Evolutionary conservation across 1,140 invertebrate genomes (phyloP), one percentile per base, ranked within the genome.

Genomic region (Monochamus saltuarius): DNA sequence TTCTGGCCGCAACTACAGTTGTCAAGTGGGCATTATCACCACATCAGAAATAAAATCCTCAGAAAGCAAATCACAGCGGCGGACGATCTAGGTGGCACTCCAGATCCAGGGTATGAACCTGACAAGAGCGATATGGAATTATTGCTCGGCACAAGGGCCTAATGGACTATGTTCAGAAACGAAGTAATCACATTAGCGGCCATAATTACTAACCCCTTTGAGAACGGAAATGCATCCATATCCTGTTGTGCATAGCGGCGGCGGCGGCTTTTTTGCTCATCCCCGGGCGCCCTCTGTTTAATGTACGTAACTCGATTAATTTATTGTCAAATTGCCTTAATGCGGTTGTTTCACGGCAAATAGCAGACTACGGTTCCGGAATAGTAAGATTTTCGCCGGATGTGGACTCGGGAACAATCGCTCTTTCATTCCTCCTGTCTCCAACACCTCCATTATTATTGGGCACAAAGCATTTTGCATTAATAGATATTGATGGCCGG

Each of bases 261-360:
- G 38, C 53, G 52, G 47, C 45, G 55, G 39, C 67, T 63, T 54
- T 54, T 54, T 61, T 39, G 51, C 39, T 39, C 52, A 40, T 43
- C 51, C 46, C 57, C 14, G 38, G 35, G 49, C 57, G 39, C 45
- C 45, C 61, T 60, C 53, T 67, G 62, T 66, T 69, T 66, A 72
- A 70, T 70, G 68, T 61, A 65, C 56, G 59, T 73, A 74, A 74
- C 67, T 70, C 66, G 74, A 75, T 74, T 75, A 74, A 75, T 73
- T 74, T 70, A 74, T 75, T 73, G 70, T 71, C 67, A 69, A 74
- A 75, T 74, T 73, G 72, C 68, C 64, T 70, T 71, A 70, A 73
- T 71, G 71, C 61, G 67, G 68, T 72, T 73, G 70, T 73, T 72
- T 67, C 61, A 62, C 61, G 52, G 67, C 7, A 89, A 89, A 75